Evolutionary conservation across 2,797 vertebrate genomes (phyloP), one percentile per base, ranked within the genome.

Genomic region (Cephalopachus bancanus): DNA sequence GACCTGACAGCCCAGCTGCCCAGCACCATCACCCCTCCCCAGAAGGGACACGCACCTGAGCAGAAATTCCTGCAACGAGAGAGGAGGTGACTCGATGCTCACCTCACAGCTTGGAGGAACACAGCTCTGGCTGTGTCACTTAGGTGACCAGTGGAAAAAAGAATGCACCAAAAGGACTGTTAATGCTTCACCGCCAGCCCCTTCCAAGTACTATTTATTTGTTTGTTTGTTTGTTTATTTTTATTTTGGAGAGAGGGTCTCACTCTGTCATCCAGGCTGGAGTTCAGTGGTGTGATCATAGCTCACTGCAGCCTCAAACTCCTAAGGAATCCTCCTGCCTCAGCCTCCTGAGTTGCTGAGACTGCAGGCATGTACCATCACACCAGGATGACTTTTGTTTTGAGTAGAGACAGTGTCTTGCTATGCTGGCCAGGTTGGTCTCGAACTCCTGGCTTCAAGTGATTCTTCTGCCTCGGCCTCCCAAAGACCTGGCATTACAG

Each of bases 1-100:
- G 17, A 12, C 86, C 65, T 1, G n/a, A 17, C 17, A 17, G 12
- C 51, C 0, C 16, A 11, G 8, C 28, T 0, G 19, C 19, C 9
- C 10, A 83, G 33, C 55, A 14, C 19, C n/a, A 37, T 37, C 37
- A 37, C 37, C 3, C 75, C n/a, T 28, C 8, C 4, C 28, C 7
- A 6, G 69, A 37, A 67, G 37, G 19, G 62, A 4, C 19, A 55
- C 59, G 30, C 8, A 12, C 24, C 67, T 0, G 4, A 22, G 30
- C 26, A 6, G 28, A 3, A 7, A 5, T 37, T 87, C 86, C 28
- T 16, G 83, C 7, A 0, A 9, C 26, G 53, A 64, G 49, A 11
- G 49, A 93, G 65, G 60, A 19, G 49, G n/a, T 4, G 5, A 55
- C 7, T 9, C 65, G 74, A 28, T n/a, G 49, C 91, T 20, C 93